Base-by-base conservation (phyloP, 2,797 vertebrate species). In the Alauda arvensis region DNA sequence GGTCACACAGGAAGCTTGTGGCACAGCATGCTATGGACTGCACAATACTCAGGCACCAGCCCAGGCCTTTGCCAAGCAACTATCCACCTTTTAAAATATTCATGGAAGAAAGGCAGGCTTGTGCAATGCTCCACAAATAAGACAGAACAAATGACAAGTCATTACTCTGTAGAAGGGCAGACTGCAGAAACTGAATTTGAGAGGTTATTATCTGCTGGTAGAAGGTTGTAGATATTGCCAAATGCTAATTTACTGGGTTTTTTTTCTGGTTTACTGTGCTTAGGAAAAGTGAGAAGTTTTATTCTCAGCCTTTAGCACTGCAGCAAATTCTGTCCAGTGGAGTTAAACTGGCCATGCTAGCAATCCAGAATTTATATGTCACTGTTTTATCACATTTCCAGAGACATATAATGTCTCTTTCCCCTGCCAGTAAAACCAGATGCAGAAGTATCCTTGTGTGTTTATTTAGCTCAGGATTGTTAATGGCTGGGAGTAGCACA, bases 331-430 rank as follows among this genome's bases (percentile, higher is more conserved):
- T 68, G 77, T 87, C 40, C 85, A 40, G 52, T 33, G 61, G 62
- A 79, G 71, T 62, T 68, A 52, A 82, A 79, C 57, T 66, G 83
- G 51, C 59, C 71, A 10, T 33, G 68, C 66, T 77, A 89, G 65
- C 56, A 78, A 49, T 79, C 71, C 90, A 84, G 77, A 55, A 84
- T 91, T 94, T 89, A 12, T 67, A 91, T 87, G 90, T 91, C 71
- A 87, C 80, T 66, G 83, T 90, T 94, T 93, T 95, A 94, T 93
- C 95, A 95, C 89, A 90, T 94, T 94, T 94, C 92, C 94, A 93
- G 88, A 93, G 91, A 91, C 80, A 62, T 93, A 90, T 79, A 90
- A 84, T 53, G 88, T 94, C 85, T 93, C 88, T 74, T 92, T 91
- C 83, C 91, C 51, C 51, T 95, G 91, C 91, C 94, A 95, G 48